Base-by-base conservation (phyloP, 2,888 invertebrate species). In the Cistogaster globosa region DNA sequence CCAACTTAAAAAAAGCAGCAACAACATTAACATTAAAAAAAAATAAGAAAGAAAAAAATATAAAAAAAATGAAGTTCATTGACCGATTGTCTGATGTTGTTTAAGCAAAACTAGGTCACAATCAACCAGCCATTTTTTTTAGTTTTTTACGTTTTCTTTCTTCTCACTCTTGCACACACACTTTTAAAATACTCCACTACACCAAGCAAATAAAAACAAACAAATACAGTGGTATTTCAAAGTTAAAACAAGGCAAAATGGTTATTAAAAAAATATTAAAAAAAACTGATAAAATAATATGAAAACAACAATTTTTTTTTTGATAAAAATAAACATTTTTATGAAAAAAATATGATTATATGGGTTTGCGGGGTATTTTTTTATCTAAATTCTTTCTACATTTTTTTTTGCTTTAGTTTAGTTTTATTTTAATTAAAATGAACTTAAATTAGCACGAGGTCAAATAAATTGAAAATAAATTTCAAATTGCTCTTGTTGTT, bases 401-500 rank as follows among this genome's bases (percentile, higher is more conserved):
- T 65, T 57, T 57, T 67, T 42, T 69, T 78, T 71, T 55, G 14
- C n/a, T 79, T 48, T 16, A 57, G 51, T 74, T 55, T 26, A 74
- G 45, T 32, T 18, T 87, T 83, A 87, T 88, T 89, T 92, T 90
- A 91, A 92, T 91, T 91, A 88, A 90, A 91, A 90, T 91, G 90
- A 91, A 92, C 92, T 90, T 90, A 90, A 92, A 90, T 90, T 89
- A 89, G 92, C 89, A 89, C 91, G 91, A 92, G 92, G 92, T 88
- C 92, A 90, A 89, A 87, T 87, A 87, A 91, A 90, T 90, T 91
- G 90, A 92, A 90, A 75, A 77, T 42, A 83, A 45, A 67, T 58
- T 53, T 18, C 14, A 72, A 48, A 65, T 57, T 72, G 20, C 55
- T 63, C 18, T 5, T 51, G 36, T 55, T 63, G 20, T 11, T 38